Conservation (phyloP, 2,888 invertebrate genomes). For the Helobdella robusta region DNA sequence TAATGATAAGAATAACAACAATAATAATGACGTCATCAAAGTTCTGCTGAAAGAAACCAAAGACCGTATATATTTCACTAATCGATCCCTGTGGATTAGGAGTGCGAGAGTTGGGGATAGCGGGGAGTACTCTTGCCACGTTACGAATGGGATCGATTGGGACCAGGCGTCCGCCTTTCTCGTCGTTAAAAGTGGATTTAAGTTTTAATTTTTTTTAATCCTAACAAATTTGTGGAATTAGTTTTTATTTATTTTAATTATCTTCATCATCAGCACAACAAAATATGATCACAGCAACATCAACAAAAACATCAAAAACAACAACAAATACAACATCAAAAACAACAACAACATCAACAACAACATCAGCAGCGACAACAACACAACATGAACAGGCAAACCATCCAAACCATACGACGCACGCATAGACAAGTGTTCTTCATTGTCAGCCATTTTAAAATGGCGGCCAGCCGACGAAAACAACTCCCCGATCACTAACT, state of each 20-base stretch:
- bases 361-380: too few species aligned
- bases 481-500: slow-evolving; percentile 80
- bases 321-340: too few species aligned
- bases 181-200: slow-evolving; percentile 67
- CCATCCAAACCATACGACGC: slow-evolving; percentile 46
- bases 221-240: too few species aligned
- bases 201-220: background rate
- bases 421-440: slow-evolving; percentile 55
- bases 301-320: too few species aligned
- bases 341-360: too few species aligned
- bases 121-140: slow-evolving; percentile 86
- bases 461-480: slow-evolving; percentile 90
- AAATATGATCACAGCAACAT: too few species aligned
- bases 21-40: background rate
- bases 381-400: too few species aligned
- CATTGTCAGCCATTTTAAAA: slow-evolving; percentile 58
- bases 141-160: slow-evolving; percentile 76
- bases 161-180: slow-evolving; percentile 75
- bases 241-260: too few species aligned
- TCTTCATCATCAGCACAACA: too few species aligned
- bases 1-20: too few species aligned
- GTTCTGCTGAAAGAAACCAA: background rate
- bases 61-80: slow-evolving; percentile 47
- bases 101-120: slow-evolving; percentile 89
- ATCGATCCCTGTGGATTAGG: slow-evolving; percentile 82